phyloP scores from a whole-genome alignment of 2,888 invertebrate species.

The Orchestes rusci region DNA sequence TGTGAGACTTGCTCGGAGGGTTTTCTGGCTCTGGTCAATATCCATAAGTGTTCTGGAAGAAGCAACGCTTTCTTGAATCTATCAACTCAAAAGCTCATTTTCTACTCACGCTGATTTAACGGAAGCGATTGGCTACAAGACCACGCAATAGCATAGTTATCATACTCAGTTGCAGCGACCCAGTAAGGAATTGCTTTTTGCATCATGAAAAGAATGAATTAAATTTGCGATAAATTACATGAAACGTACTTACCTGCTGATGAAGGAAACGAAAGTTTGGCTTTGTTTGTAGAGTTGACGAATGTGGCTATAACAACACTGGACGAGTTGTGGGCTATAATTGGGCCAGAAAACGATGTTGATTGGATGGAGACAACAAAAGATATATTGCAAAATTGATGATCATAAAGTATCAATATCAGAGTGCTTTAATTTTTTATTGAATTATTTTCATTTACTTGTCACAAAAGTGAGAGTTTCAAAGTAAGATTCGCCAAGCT shows the following conservation, averaged over 20 bases:
- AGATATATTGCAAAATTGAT: too few species aligned
- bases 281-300: constrained; percentile 48
- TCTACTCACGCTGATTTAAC: constrained; percentile 48
- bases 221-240: not conserved
- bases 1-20: constrained; percentile 52
- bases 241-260: constrained; percentile 47
- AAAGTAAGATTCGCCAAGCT: too few species aligned
- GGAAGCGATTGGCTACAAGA: constrained; percentile 52
- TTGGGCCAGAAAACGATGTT: too few species aligned
- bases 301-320: constrained; percentile 53
- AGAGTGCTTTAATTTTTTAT: too few species aligned
- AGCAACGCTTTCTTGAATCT: not conserved
- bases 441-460: too few species aligned
- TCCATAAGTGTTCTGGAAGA: constrained; percentile 49
- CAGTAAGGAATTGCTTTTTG: constrained; percentile 52
- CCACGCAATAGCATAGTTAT: too few species aligned
- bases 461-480: too few species aligned
- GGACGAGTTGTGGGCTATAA: not conserved
- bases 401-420: too few species aligned
- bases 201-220: constrained; percentile 38
- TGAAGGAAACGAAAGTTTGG: constrained; percentile 56
- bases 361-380: too few species aligned
- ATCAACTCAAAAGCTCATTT: not conserved
- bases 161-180: constrained; percentile 60
- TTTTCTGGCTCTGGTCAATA: constrained; percentile 55